Conservation (phyloP, 2,113 vertebrate species). For the Aramus guarauna region DNA sequence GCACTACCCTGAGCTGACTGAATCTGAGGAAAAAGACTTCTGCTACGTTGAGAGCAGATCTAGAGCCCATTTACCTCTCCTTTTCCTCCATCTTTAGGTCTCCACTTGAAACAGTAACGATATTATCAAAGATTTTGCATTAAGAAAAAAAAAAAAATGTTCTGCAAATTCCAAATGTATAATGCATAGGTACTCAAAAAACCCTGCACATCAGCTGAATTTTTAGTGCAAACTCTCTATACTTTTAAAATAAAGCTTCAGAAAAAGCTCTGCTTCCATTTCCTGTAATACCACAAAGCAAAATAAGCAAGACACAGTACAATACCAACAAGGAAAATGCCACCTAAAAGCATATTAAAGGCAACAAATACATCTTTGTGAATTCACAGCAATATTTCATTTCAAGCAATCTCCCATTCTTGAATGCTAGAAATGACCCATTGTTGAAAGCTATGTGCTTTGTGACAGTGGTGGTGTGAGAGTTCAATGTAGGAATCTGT, state of each 20-base stretch:
- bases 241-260: neutral
- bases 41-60: neutral
- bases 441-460: neutral
- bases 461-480: neutral
- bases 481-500: neutral
- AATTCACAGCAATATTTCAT: neutral
- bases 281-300: neutral
- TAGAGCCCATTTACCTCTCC: neutral
- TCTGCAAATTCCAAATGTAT: neutral
- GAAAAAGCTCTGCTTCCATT: neutral
- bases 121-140: neutral
- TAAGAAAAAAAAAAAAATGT: neutral
- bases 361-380: neutral
- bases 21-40: neutral
- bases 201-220: accelerated
- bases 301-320: neutral
- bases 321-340: neutral
- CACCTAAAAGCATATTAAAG: neutral
- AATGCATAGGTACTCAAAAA: neutral
- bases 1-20: neutral
- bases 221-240: neutral
- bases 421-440: neutral
- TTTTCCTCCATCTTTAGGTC: neutral
- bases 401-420: neutral
- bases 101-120: neutral